Percentiles rank a stretch among this genome's conserved stretches.
These are phyloP conservation scores for Botia kubotai DNA, from an alignment of 2,797 vertebrate genomes.

Conservation along the genomic window DNA sequence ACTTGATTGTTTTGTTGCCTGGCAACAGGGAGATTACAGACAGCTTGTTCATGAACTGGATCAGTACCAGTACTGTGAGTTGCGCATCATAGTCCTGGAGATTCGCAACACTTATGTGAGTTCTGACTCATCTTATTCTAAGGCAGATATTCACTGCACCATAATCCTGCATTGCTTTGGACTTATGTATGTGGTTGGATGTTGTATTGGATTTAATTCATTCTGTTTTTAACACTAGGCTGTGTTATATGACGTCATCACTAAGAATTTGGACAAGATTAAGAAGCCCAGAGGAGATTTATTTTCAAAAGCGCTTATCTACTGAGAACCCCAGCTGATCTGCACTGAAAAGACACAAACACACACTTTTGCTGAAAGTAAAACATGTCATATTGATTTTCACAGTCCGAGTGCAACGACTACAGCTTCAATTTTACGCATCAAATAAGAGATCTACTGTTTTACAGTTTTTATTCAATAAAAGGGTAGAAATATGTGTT, in stretches of 20 bases:
- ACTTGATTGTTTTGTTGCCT: not conserved
- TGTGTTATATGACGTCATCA: conserved; percentile 86
- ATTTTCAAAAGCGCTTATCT: conserved; percentile 85
- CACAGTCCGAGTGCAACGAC: conserved; percentile 36
- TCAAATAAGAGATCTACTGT: conserved; percentile 47
- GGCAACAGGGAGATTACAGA: conserved; percentile 85
- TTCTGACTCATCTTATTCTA: not conserved
- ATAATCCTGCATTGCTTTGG: not conserved
- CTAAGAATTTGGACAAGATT: conserved; percentile 92
- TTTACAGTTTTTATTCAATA: conserved; percentile 71
- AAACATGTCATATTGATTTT: conserved; percentile 56
- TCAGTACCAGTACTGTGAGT: conserved; percentile 85
- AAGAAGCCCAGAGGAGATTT: conserved; percentile 90
- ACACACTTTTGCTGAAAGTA: conserved; percentile 53
- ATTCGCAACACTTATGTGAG: conserved; percentile 87
- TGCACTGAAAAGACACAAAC: conserved; percentile 29
- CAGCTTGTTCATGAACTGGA: conserved; percentile 90
- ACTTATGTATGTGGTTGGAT: not conserved
- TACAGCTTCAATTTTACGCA: conserved; percentile 53
- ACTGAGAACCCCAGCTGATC: conserved; percentile 72
- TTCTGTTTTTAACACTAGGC: conserved; percentile 74
- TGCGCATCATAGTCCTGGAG: conserved; percentile 85
- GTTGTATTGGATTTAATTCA: not conserved
- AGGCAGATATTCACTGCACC: conserved; percentile 11
- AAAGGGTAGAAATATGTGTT: conserved; percentile 54